phyloP scores from a whole-genome alignment of 2,797 vertebrate genomes.

The Erpetoichthys calabaricus region DNA sequence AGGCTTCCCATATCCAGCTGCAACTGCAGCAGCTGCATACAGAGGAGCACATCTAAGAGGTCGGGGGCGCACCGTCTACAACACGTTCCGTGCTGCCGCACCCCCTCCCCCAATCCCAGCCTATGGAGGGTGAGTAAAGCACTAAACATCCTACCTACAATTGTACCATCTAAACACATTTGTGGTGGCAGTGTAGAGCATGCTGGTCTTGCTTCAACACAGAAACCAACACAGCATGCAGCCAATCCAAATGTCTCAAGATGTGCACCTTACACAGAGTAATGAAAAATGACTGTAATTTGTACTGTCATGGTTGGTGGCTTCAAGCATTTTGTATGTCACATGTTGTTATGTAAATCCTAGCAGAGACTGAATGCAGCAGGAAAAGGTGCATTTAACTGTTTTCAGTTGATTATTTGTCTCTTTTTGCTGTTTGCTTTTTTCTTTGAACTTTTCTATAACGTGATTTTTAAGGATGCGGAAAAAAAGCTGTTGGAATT shows the following conservation, averaged over 20 bases:
- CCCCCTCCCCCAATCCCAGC: conserved; percentile 87
- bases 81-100: conserved; percentile 80
- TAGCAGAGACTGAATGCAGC: conserved; percentile 37
- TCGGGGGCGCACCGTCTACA: conserved; percentile 82
- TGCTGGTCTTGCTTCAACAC: conserved; percentile 25
- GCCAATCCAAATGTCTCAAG: conserved; percentile 31
- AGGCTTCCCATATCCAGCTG: conserved; percentile 85
- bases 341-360: conserved; percentile 59
- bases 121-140: conserved; percentile 76
- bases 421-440: conserved; percentile 21
- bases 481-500: conserved; percentile 21
- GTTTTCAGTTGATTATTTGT: conserved; percentile 29
- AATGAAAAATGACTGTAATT: conserved; percentile 63
- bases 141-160: conserved; percentile 4
- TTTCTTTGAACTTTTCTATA: conserved; percentile 38
- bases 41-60: conserved; percentile 85
- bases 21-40: conserved; percentile 76
- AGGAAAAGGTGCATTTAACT: conserved; percentile 29
- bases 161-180: conserved; percentile 12
- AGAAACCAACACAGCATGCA: conserved; percentile 30
- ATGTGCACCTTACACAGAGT: conserved; percentile 43
- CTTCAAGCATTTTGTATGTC: conserved; percentile 51
- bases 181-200: conserved; percentile 28
- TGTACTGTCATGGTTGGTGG: conserved; percentile 52
- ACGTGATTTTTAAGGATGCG: conserved; percentile 60